phyloP scores from a whole-genome alignment of 2,797 vertebrate species.

The Lindbergichthys nudifrons region DNA sequence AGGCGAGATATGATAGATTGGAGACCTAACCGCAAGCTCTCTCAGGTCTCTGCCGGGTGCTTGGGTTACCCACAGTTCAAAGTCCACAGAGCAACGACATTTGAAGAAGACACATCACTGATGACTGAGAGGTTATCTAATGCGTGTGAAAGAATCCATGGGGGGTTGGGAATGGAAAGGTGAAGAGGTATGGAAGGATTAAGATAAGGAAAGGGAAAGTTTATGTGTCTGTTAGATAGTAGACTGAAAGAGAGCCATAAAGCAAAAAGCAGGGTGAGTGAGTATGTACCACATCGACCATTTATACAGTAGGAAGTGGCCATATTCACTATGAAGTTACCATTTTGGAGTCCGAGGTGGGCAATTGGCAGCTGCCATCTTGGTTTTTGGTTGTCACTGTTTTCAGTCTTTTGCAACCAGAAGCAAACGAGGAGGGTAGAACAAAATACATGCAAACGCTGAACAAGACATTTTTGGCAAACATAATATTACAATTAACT shows the following conservation, averaged over 20 bases:
- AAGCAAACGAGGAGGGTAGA: too few relatives aligned
- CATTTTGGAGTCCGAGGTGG: too few relatives aligned
- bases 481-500: too few relatives aligned
- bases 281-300: neutral
- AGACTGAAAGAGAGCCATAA: constrained; percentile 5
- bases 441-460: too few relatives aligned
- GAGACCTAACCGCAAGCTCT: constrained; percentile 64
- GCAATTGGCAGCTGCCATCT: too few relatives aligned
- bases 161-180: constrained; percentile 37
- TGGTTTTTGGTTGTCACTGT: too few relatives aligned
- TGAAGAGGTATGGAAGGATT: constrained; percentile 39
- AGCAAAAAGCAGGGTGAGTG: constrained; percentile 2
- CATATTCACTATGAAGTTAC: too few relatives aligned
- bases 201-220: constrained; percentile 47
- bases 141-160: constrained; percentile 51
- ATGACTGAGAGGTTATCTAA: constrained; percentile 56
- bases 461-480: too few relatives aligned
- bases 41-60: constrained; percentile 64
- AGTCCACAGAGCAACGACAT: constrained; percentile 59
- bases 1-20: constrained; percentile 69
- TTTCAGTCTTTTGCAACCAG: too few relatives aligned
- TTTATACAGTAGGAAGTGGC: too few relatives aligned
- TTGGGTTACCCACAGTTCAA: constrained; percentile 63
- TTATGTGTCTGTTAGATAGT: constrained; percentile 14
- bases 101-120: constrained; percentile 50